A percentile compares a stretch with the other conserved stretches of the same genome.
Conservation (phyloP, 1,140 invertebrate genomes). For the Cheumatopsyche charites region DNA sequence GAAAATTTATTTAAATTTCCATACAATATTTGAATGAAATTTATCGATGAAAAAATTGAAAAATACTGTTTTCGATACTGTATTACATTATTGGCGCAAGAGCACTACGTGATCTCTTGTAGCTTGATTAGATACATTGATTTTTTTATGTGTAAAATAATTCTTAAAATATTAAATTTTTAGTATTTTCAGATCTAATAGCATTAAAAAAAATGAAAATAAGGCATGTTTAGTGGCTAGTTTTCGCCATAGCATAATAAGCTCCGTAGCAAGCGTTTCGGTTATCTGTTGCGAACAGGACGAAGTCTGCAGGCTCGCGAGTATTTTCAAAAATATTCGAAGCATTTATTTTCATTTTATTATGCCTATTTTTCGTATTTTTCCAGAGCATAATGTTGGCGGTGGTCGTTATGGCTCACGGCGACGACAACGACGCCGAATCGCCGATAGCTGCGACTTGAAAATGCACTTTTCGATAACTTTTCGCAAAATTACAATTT, state of each 20-base stretch:
- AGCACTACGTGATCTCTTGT: too few species aligned
- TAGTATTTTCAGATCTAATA: too few species aligned
- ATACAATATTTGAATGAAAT: not conserved
- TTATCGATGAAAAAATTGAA: too few species aligned
- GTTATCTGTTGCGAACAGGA: slow-evolving; percentile 1
- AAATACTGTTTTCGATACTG: too few species aligned
- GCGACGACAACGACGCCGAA: not conserved
- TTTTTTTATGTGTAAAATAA: too few species aligned
- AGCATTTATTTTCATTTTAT: slow-evolving; percentile 2
- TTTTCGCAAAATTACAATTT: too few species aligned
- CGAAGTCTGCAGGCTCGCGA: not conserved
- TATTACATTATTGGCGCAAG: too few species aligned
- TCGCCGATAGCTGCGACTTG: not conserved
- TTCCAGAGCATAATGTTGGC: not conserved
- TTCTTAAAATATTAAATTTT: too few species aligned
- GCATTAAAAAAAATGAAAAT: too few species aligned
- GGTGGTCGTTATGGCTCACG: not conserved
- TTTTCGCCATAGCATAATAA: too few species aligned
- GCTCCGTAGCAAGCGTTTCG: not conserved
- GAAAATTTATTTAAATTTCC: slow-evolving; percentile 6
- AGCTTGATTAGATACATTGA: too few species aligned
- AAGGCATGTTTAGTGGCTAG: too few species aligned
- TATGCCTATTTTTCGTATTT: not conserved
- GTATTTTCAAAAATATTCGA: slow-evolving; percentile 29
- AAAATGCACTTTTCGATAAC: not conserved